Conservation (phyloP, 2,113 vertebrate genomes). For the Calyptommatus sinebrachiatus region DNA sequence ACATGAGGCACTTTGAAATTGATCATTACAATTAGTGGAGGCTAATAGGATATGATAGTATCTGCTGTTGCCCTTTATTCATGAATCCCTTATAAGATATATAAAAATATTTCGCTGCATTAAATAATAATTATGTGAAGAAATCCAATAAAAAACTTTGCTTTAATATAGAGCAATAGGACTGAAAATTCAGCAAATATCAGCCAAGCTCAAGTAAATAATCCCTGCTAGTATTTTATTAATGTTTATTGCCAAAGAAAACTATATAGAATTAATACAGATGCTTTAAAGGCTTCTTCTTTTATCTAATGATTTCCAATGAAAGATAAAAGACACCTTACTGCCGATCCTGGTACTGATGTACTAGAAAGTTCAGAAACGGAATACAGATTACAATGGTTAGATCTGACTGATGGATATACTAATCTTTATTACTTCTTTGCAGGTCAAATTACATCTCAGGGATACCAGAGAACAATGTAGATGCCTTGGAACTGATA, state of each 20-base stretch:
- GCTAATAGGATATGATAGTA: too few relatives aligned
- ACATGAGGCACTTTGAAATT: too few relatives aligned
- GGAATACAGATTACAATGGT: slow-evolving; percentile 38
- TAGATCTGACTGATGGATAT: slow-evolving; percentile 44
- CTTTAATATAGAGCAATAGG: background rate
- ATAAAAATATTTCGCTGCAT: background rate
- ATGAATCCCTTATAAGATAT: background rate
- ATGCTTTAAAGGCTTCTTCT: slow-evolving; percentile 1
- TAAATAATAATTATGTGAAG: background rate
- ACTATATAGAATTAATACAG: background rate
- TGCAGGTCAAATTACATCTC: slow-evolving; percentile 40
- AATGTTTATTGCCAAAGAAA: too few relatives aligned
- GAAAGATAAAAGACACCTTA: slow-evolving; percentile 38
- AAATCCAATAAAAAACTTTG: background rate
- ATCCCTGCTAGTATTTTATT: too few relatives aligned
- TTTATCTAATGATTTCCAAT: slow-evolving; percentile 28
- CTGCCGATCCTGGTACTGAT: slow-evolving; percentile 36
- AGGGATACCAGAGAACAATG: background rate
- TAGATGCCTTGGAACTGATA: slow-evolving; percentile 2
- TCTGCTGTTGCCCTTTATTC: background rate
- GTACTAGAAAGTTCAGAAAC: slow-evolving; percentile 62
- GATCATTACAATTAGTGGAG: too few relatives aligned
- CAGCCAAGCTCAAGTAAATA: background rate
- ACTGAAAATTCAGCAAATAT: background rate
- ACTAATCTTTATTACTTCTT: slow-evolving; percentile 39